These are phyloP conservation scores for Salminus brasiliensis DNA, from an alignment of 2,113 vertebrate genomes.

Conservation along the genomic window DNA sequence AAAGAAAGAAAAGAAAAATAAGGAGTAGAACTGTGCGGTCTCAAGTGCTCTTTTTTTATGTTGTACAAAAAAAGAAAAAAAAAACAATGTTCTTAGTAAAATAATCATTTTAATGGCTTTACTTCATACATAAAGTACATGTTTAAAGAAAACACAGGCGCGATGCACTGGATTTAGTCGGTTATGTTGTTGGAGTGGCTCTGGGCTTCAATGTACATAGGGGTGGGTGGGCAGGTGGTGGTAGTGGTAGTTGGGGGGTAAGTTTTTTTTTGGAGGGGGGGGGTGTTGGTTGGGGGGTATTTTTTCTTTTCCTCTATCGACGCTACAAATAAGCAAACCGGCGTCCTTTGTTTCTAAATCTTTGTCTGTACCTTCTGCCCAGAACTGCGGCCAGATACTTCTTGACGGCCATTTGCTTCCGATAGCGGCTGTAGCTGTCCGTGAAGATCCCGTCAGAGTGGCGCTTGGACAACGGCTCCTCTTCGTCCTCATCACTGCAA, in stretches of 20 bases:
- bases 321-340: slow-evolving; percentile 98
- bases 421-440: slow-evolving; percentile 99
- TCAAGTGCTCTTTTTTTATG: slow-evolving; percentile 85
- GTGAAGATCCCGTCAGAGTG: slow-evolving; percentile 99
- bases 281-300: slow-evolving; percentile 1
- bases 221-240: slow-evolving; percentile 72
- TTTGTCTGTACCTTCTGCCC: slow-evolving; percentile 99
- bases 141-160: slow-evolving; percentile 97
- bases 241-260: not conserved
- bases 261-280: slow-evolving; percentile 39
- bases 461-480: slow-evolving; percentile 92
- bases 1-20: not conserved
- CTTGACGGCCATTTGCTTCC: slow-evolving; percentile 99
- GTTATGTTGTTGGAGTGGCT: slow-evolving; percentile 91
- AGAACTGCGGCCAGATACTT: slow-evolving; percentile 98
- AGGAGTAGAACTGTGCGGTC: slow-evolving; percentile 94
- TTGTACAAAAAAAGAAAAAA: slow-evolving; percentile 91
- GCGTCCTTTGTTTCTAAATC: slow-evolving; percentile 99
- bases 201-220: slow-evolving; percentile 84
- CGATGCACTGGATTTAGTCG: slow-evolving; percentile 88
- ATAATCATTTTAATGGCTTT: slow-evolving; percentile 99
- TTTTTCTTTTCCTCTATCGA: slow-evolving; percentile 61
- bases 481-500: slow-evolving; percentile 82
- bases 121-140: slow-evolving; percentile 99
- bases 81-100: slow-evolving; percentile 99